Percentiles rank a stretch among this genome's conserved stretches.
Evolutionary conservation across 2,888 invertebrate species (phyloP).

Genomic region (Bhutanitis thaidina): DNA sequence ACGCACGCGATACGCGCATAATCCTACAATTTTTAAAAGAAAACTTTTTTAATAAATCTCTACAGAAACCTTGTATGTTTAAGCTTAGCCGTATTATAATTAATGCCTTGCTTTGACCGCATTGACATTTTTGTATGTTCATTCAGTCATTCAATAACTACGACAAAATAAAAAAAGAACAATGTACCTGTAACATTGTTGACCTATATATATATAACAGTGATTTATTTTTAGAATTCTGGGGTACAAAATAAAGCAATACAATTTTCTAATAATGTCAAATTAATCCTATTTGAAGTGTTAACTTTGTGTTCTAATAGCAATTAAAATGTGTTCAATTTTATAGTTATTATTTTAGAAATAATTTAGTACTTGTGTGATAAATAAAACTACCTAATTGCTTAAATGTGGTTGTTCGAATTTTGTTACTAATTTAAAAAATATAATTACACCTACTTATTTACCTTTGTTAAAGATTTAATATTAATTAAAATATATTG

Average conservation of each 20-base stretch:
- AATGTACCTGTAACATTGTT: slow-evolving; percentile 45
- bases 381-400: slow-evolving; percentile 3
- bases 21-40: slow-evolving; percentile 35
- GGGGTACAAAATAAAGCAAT: slow-evolving; percentile 26
- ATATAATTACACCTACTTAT: too few species aligned
- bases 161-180: slow-evolving; percentile 30
- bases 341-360: slow-evolving; percentile 2
- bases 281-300: slow-evolving; percentile 15
- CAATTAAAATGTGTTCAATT: slow-evolving; percentile 7
- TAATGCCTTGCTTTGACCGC: slow-evolving; percentile 34
- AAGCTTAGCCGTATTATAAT: slow-evolving; percentile 29
- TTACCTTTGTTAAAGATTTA: slow-evolving; percentile 17
- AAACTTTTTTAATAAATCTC: slow-evolving; percentile 15
- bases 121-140: slow-evolving; percentile 43
- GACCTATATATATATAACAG: slow-evolving; percentile 39
- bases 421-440: slow-evolving; percentile 13
- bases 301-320: slow-evolving; percentile 12
- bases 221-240: slow-evolving; percentile 13
- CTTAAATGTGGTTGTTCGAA: slow-evolving; percentile 3
- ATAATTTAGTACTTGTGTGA: slow-evolving; percentile 4
- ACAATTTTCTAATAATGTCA: slow-evolving; percentile 12
- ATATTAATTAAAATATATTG: not conserved
- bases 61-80: slow-evolving; percentile 24
- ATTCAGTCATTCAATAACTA: slow-evolving; percentile 13
- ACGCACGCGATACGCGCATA: slow-evolving; percentile 30